phyloP scores from a whole-genome alignment of 92 coral and sea anemone genomes.

The Siderastrea radians region DNA sequence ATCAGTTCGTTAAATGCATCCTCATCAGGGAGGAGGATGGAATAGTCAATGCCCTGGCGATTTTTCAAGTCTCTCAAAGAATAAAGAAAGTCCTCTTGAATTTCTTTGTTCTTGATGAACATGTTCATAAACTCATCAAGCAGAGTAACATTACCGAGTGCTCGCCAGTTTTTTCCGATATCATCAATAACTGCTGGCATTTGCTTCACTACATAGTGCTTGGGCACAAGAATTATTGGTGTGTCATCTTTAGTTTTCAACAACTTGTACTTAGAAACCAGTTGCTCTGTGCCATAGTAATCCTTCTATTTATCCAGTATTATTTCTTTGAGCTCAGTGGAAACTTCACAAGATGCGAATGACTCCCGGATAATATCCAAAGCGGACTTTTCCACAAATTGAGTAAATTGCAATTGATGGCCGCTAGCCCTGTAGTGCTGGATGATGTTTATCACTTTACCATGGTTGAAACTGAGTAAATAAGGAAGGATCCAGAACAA shows the following conservation, averaged over 20 bases:
- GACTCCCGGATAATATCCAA: not conserved
- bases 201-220: not conserved
- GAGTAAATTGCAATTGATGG: not conserved
- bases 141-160: slow-evolving; percentile 28
- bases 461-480: slow-evolving; percentile 25
- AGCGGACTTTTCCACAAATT: not conserved
- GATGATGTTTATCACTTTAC: slow-evolving; percentile 7
- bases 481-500: slow-evolving; percentile 45
- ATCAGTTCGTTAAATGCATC: slow-evolving; percentile 20
- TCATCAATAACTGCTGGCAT: slow-evolving; percentile 46
- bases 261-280: not conserved
- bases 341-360: not conserved
- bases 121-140: slow-evolving; percentile 19
- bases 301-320: not conserved
- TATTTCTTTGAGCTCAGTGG: not conserved
- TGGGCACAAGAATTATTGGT: slow-evolving; percentile 40
- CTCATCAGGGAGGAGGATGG: slow-evolving; percentile 37
- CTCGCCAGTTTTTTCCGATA: slow-evolving; percentile 19
- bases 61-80: slow-evolving; percentile 20
- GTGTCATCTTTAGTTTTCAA: not conserved
- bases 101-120: slow-evolving; percentile 28
- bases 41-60: slow-evolving; percentile 50
- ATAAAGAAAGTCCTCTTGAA: slow-evolving; percentile 35
- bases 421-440: not conserved
- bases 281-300: slow-evolving; percentile 11